Percentiles rank a stretch among this genome's conserved stretches.
Conservation (phyloP, 1,140 invertebrate genomes). For the Ericerus pela region DNA sequence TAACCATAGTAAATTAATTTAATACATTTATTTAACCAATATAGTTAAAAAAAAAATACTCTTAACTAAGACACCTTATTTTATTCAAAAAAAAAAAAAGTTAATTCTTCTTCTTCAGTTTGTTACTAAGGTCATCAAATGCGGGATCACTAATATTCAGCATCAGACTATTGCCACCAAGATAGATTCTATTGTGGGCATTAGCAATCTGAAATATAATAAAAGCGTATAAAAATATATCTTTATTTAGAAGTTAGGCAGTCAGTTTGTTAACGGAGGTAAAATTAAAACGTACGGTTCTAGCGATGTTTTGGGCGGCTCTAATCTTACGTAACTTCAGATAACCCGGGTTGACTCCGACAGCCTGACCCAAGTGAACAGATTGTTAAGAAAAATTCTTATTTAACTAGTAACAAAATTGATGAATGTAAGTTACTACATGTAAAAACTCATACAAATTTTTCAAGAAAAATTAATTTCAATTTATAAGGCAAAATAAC, state of each 20-base stretch:
- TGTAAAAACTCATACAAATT: slow-evolving; percentile 53
- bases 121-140: slow-evolving; percentile 77
- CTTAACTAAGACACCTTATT: too few relatives aligned
- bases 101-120: slow-evolving; percentile 34
- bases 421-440: too few relatives aligned
- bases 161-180: slow-evolving; percentile 87
- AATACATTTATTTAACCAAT: too few relatives aligned
- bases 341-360: slow-evolving; percentile 90
- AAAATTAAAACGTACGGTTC: slow-evolving; percentile 56
- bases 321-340: slow-evolving; percentile 93
- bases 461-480: too few relatives aligned
- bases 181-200: slow-evolving; percentile 88
- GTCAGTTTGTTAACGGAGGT: background rate
- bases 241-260: background rate
- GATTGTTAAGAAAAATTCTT: slow-evolving; percentile 45
- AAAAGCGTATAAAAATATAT: background rate
- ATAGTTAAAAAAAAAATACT: too few relatives aligned
- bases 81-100: too few relatives aligned
- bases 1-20: too few relatives aligned
- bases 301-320: slow-evolving; percentile 91
- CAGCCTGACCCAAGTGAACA: slow-evolving; percentile 82
- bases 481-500: too few relatives aligned
- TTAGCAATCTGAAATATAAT: slow-evolving; percentile 60
- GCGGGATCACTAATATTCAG: slow-evolving; percentile 87
- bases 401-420: slow-evolving; percentile 13